Evolutionary conservation across 2,888 invertebrate genomes (phyloP).

Genomic region (Pterostichus niger): DNA sequence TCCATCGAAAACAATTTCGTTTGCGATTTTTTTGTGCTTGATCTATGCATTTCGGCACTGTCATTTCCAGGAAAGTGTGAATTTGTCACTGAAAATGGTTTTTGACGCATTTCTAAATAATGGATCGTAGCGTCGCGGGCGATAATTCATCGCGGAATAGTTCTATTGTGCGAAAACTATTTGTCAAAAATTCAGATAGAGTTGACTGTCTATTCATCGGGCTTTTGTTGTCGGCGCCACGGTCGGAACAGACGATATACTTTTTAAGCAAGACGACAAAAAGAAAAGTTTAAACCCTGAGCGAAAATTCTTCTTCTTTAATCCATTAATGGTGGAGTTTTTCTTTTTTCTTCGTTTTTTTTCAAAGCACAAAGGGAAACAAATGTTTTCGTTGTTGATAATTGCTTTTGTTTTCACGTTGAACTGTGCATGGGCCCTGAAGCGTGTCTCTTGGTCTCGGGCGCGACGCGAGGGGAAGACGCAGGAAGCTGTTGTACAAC

Average conservation of each 20-base stretch:
- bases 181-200: slow-evolving; percentile 63
- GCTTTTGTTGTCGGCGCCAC: slow-evolving; percentile 35
- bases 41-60: slow-evolving; percentile 60
- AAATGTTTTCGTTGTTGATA: slow-evolving; percentile 67
- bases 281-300: slow-evolving; percentile 54
- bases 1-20: slow-evolving; percentile 63
- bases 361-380: slow-evolving; percentile 65
- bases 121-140: slow-evolving; percentile 39
- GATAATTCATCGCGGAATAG: slow-evolving; percentile 61
- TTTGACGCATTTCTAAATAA: slow-evolving; percentile 63
- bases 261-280: slow-evolving; percentile 56
- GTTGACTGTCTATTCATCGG: slow-evolving; percentile 43
- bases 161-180: slow-evolving; percentile 63
- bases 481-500: slow-evolving; percentile 21
- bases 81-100: slow-evolving; percentile 63
- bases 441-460: slow-evolving; percentile 6
- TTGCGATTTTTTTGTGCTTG: slow-evolving; percentile 51
- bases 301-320: slow-evolving; percentile 64
- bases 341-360: slow-evolving; percentile 60
- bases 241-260: slow-evolving; percentile 24
- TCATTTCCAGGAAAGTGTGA: slow-evolving; percentile 64
- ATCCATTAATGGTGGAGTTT: slow-evolving; percentile 63
- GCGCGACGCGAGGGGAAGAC: background rate
- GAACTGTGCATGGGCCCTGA: slow-evolving; percentile 51
- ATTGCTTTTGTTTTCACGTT: slow-evolving; percentile 66